phyloP scores from a whole-genome alignment of 1,140 invertebrate species.

The Drosophila setifemur region DNA sequence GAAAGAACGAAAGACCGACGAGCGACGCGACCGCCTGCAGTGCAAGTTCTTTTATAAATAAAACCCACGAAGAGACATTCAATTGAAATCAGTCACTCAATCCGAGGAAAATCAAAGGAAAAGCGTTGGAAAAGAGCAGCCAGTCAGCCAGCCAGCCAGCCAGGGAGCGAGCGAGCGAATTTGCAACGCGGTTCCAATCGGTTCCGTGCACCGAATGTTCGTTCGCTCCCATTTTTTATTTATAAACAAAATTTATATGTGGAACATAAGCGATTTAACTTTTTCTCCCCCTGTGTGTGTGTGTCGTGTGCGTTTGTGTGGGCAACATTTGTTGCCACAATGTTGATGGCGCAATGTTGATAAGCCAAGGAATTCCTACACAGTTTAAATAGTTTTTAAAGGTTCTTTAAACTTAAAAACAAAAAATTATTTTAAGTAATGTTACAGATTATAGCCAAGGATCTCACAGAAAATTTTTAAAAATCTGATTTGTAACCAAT shows the following conservation, averaged over 20 bases:
- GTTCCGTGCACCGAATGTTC: constrained; percentile 77
- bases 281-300: neutral
- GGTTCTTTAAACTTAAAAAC: too few species aligned
- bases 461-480: too few species aligned
- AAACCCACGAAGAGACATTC: constrained; percentile 58
- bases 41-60: constrained; percentile 81
- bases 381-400: constrained; percentile 7
- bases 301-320: constrained; percentile 11
- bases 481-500: too few species aligned
- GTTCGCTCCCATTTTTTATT: constrained; percentile 74
- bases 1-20: constrained; percentile 34
- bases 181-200: constrained; percentile 78
- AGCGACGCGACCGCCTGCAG: constrained; percentile 65
- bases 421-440: too few species aligned
- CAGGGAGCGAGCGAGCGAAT: constrained; percentile 37
- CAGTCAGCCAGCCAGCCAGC: too few species aligned
- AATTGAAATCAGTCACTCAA: constrained; percentile 68
- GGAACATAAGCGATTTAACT: constrained; percentile 52
- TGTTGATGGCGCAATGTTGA: constrained; percentile 46
- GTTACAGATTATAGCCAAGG: too few species aligned
- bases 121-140: constrained; percentile 43
- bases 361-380: constrained; percentile 26
- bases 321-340: constrained; percentile 42
- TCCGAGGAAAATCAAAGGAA: constrained; percentile 66
- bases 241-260: constrained; percentile 73